These are phyloP conservation scores for Thymelicus lineola DNA, from an alignment of 2,888 invertebrate species.

Conservation along the genomic window DNA sequence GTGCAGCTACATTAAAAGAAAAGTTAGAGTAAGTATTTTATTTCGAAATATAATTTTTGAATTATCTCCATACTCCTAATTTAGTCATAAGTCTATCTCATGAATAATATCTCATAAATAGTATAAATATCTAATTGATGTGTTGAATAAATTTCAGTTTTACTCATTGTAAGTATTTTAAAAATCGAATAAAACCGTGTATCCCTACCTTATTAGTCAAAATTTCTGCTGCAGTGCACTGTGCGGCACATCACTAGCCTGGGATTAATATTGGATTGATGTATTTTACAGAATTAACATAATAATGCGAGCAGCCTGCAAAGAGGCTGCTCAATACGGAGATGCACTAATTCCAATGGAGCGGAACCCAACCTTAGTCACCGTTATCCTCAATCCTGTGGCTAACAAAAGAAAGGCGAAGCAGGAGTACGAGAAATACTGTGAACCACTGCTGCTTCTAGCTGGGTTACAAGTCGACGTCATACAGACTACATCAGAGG, in stretches of 20 bases:
- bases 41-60: neutral
- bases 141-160: too few species aligned
- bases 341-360: conserved; percentile 85
- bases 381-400: conserved; percentile 96
- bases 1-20: conserved; percentile 88
- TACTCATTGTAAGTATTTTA: too few species aligned
- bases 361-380: conserved; percentile 89
- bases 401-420: conserved; percentile 91
- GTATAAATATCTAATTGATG: too few species aligned
- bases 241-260: neutral
- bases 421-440: conserved; percentile 93
- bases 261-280: neutral
- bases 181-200: too few species aligned
- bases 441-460: conserved; percentile 96
- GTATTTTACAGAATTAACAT: conserved; percentile 87
- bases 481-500: conserved; percentile 93
- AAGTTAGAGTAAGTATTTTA: conserved; percentile 88
- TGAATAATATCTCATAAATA: too few species aligned
- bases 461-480: conserved; percentile 86
- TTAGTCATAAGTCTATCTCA: too few species aligned
- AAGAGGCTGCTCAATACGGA: conserved; percentile 90
- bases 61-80: too few species aligned
- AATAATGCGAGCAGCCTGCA: conserved; percentile 92
- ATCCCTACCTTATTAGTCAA: neutral
- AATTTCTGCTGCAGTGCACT: neutral